A percentile compares a stretch with the other conserved stretches of the same genome.
phyloP scores from a whole-genome alignment of 1,140 invertebrate species.

The Zaprionus kolodkinae region DNA sequence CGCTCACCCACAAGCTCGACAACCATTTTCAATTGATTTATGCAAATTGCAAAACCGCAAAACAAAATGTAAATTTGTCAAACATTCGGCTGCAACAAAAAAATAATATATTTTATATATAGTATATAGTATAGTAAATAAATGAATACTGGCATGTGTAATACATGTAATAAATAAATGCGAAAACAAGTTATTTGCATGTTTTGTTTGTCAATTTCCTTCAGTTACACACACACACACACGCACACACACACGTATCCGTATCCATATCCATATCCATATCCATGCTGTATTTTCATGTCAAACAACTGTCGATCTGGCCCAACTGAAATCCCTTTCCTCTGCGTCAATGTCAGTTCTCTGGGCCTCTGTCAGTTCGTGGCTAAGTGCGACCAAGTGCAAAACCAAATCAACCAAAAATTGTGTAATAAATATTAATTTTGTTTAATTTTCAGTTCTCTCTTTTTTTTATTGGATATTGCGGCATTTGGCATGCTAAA shows the following conservation, averaged over 20 bases:
- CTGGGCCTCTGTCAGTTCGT: constrained; percentile 26
- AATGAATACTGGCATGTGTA: constrained; percentile 49
- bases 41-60: constrained; percentile 74
- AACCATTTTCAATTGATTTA: constrained; percentile 74
- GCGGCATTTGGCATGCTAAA: constrained; percentile 9
- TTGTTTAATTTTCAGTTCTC: constrained; percentile 31
- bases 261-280: constrained; percentile 44
- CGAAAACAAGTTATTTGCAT: constrained; percentile 58
- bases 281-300: neutral
- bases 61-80: constrained; percentile 66
- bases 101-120: constrained; percentile 12
- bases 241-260: neutral
- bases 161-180: constrained; percentile 43
- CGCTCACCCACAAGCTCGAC: neutral
- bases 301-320: constrained; percentile 9
- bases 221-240: neutral
- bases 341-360: constrained; percentile 11
- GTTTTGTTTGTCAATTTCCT: constrained; percentile 55
- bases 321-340: neutral
- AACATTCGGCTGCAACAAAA: constrained; percentile 41
- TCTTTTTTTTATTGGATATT: constrained; percentile 34
- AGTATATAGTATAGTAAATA: constrained; percentile 51
- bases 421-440: constrained; percentile 73
- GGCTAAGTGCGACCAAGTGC: constrained; percentile 60
- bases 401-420: constrained; percentile 79